Evolutionary conservation across 2,888 invertebrate genomes (phyloP).

Genomic region (Orthosia cruda): DNA sequence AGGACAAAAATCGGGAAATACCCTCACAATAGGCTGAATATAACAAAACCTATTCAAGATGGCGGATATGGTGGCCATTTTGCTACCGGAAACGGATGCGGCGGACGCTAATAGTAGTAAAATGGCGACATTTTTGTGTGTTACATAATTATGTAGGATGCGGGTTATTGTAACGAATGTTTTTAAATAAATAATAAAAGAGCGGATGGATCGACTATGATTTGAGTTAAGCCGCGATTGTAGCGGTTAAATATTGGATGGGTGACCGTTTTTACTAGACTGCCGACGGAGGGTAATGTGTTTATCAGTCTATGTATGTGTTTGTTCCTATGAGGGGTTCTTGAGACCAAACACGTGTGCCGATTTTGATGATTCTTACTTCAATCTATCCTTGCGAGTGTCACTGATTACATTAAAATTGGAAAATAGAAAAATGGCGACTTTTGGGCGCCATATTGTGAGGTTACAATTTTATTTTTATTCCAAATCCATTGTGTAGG

Average conservation of each 20-base stretch:
- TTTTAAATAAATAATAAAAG: constrained; percentile 35
- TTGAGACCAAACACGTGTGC: too few species aligned
- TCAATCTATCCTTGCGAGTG: too few species aligned
- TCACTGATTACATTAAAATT: too few species aligned
- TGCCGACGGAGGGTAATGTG: too few species aligned
- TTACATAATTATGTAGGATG: constrained; percentile 63
- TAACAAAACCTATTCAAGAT: constrained; percentile 73
- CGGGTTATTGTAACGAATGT: constrained; percentile 53
- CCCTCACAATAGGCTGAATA: constrained; percentile 63
- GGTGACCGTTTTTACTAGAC: neutral
- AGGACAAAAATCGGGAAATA: constrained; percentile 72
- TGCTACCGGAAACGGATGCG: constrained; percentile 85
- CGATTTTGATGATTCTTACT: too few species aligned
- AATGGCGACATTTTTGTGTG: constrained; percentile 64
- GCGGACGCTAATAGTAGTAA: constrained; percentile 68
- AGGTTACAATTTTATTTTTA: too few species aligned
- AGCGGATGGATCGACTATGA: constrained; percentile 48
- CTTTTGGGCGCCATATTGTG: too few species aligned
- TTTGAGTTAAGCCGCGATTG: constrained; percentile 15
- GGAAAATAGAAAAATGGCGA: too few species aligned
- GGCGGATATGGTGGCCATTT: constrained; percentile 75
- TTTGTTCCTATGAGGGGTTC: too few species aligned
- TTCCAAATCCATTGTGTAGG: too few species aligned
- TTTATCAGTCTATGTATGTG: too few species aligned
- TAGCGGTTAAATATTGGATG: neutral